Base-by-base conservation (phyloP, 2,797 vertebrate species). In the Lutjanus campechanus region DNA sequence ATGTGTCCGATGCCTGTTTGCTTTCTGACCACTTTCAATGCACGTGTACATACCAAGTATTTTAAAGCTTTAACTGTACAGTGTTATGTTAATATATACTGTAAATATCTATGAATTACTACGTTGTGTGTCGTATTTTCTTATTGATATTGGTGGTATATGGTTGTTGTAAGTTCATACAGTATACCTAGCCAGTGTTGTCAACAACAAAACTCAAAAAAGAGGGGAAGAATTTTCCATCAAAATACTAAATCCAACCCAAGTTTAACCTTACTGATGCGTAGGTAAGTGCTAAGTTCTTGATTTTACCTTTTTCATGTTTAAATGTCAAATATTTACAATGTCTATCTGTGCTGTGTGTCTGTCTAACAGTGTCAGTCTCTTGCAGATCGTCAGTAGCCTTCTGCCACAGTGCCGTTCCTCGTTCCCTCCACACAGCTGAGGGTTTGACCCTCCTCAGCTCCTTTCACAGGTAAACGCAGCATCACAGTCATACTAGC, bases 331-430 rank as follows among this genome's bases (percentile, higher is more conserved):
- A 44, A 6, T 90, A 92, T 89, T 86, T 81, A 89, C 73, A 91
- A 89, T 94, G 92, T 91, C 79, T 94, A 85, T 67, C 15, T 67
- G 40, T 95, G 94, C 92, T 77, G 47, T 68, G 53, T 94, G 29
- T 36, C 29, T 36, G 95, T 96, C 93, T 97, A 97, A 97, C 96
- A 92, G 96, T 79, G 95, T 97, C 94, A 98, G 97, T 97, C 95
- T 98, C 96, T 98, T 95, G 88, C 97, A 98, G 97, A 97, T 98
- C 95, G 96, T 98, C 97, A 97, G 96, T 96, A 98, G 97, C 93
- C 95, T 98, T 95, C 97, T 98, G 96, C 97, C 96, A 93, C 97
- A 96, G 92, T 97, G 96, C 93, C 96, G 95, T 89, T 82, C 86
- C 15, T 54, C 82, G 0, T 96, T 95, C 91, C 95, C 94, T 92